These are phyloP conservation scores for Phlogophora meticulosa DNA, from an alignment of 2,888 invertebrate species.

Conservation along the genomic window DNA sequence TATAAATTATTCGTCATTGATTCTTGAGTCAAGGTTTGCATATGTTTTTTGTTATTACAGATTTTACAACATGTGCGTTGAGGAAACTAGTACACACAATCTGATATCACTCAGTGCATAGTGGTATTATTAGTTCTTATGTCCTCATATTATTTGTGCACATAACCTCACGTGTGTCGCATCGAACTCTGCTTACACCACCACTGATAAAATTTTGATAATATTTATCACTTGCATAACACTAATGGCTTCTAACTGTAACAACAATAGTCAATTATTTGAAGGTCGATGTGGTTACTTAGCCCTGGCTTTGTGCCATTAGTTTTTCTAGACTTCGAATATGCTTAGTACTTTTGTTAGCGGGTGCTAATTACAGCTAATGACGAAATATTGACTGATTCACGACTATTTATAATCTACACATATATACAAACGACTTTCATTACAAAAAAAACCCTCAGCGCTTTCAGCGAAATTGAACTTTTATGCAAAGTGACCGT, in stretches of 20 bases:
- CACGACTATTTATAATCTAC: too few species aligned
- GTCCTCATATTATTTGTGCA: slow-evolving; percentile 7
- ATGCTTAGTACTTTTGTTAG: slow-evolving; percentile 4
- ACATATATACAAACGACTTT: too few species aligned
- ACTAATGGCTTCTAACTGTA: slow-evolving; percentile 11
- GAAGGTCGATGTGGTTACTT: slow-evolving; percentile 42
- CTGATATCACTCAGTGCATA: slow-evolving; percentile 4
- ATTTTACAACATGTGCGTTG: slow-evolving; percentile 16
- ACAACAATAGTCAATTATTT: slow-evolving; percentile 18
- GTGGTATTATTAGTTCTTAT: neutral
- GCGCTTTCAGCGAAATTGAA: neutral
- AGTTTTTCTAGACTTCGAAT: slow-evolving; percentile 13
- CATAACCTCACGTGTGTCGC: slow-evolving; percentile 12
- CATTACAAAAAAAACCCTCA: neutral
- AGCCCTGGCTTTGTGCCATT: slow-evolving; percentile 45
- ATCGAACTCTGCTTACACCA: slow-evolving; percentile 18
- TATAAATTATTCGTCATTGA: slow-evolving; percentile 17
- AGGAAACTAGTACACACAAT: slow-evolving; percentile 2
- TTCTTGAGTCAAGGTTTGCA: slow-evolving; percentile 13
- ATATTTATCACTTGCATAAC: slow-evolving; percentile 40
- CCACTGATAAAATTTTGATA: slow-evolving; percentile 34
- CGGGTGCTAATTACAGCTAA: slow-evolving; percentile 1
- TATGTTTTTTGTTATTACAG: slow-evolving; percentile 21
- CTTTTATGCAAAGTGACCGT: slow-evolving; percentile 6
- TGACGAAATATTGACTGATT: neutral